These are phyloP conservation scores for Habrosyne pyritoides DNA, from an alignment of 2,888 invertebrate species.

Conservation along the genomic window DNA sequence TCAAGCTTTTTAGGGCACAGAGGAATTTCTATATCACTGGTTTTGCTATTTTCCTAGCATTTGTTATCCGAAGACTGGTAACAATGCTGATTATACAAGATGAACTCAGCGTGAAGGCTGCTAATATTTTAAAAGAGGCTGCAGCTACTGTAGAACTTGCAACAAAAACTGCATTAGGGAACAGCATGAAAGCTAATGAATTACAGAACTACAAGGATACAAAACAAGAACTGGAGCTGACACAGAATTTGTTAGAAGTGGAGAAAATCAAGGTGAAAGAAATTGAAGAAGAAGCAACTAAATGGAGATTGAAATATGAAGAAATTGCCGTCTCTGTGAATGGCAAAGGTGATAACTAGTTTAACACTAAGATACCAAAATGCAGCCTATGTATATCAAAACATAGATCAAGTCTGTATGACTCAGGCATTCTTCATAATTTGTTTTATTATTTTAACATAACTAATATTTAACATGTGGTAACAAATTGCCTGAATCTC, in stretches of 20 bases:
- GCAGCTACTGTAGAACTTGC: slow-evolving; percentile 82
- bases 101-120: slow-evolving; percentile 83
- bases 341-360: slow-evolving; percentile 47
- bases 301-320: slow-evolving; percentile 61
- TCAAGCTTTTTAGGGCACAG: slow-evolving; percentile 90
- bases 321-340: slow-evolving; percentile 28
- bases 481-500: too few species aligned
- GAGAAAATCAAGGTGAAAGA: slow-evolving; percentile 46
- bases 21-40: slow-evolving; percentile 92
- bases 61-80: slow-evolving; percentile 86
- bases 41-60: slow-evolving; percentile 88
- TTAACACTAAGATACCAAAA: not conserved
- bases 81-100: slow-evolving; percentile 86
- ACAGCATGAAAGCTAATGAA: slow-evolving; percentile 43
- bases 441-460: too few species aligned
- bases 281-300: slow-evolving; percentile 51
- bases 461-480: too few species aligned
- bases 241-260: slow-evolving; percentile 44
- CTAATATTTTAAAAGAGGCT: slow-evolving; percentile 87
- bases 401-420: not conserved
- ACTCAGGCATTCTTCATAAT: too few species aligned
- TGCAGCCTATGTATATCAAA: not conserved
- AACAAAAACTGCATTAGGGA: slow-evolving; percentile 54
- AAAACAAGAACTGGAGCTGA: slow-evolving; percentile 44
- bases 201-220: slow-evolving; percentile 38